A percentile compares a stretch with the other conserved stretches of the same genome.
These are phyloP conservation scores for Eudasyphora cyanicolor DNA, from an alignment of 2,888 invertebrate species.

Conservation along the genomic window DNA sequence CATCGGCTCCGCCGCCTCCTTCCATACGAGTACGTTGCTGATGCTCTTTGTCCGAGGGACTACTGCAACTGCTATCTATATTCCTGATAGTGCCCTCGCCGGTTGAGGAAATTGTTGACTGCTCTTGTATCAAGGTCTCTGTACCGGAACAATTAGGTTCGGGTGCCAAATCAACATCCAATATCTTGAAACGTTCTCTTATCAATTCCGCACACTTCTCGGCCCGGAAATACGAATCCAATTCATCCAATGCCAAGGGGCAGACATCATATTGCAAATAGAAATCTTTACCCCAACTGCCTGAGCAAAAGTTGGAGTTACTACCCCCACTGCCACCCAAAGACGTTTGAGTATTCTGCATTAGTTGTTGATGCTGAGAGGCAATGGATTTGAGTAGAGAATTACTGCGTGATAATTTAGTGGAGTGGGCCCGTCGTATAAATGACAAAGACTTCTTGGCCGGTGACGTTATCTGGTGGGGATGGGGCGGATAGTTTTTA, in stretches of 20 bases:
- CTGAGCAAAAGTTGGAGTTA: slow-evolving; percentile 65
- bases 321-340: slow-evolving; percentile 29
- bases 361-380: slow-evolving; percentile 72
- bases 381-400: slow-evolving; percentile 83
- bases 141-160: slow-evolving; percentile 46
- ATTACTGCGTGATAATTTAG: slow-evolving; percentile 86
- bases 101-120: slow-evolving; percentile 44
- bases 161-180: slow-evolving; percentile 70
- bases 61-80: slow-evolving; percentile 60
- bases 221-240: slow-evolving; percentile 77
- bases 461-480: slow-evolving; percentile 80
- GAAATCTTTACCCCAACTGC: slow-evolving; percentile 77
- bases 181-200: slow-evolving; percentile 78
- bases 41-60: slow-evolving; percentile 61
- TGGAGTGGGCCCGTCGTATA: slow-evolving; percentile 87
- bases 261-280: slow-evolving; percentile 77
- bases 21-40: neutral
- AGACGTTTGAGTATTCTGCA: slow-evolving; percentile 68
- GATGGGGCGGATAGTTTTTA: slow-evolving; percentile 63
- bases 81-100: slow-evolving; percentile 59
- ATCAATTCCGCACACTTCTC: slow-evolving; percentile 78
- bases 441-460: slow-evolving; percentile 84
- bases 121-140: slow-evolving; percentile 54
- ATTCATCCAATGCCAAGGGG: slow-evolving; percentile 76
- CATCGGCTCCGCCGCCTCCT: slow-evolving; percentile 37